Conservation (phyloP, 2,113 vertebrate genomes). For the Tetrax tetrax region DNA sequence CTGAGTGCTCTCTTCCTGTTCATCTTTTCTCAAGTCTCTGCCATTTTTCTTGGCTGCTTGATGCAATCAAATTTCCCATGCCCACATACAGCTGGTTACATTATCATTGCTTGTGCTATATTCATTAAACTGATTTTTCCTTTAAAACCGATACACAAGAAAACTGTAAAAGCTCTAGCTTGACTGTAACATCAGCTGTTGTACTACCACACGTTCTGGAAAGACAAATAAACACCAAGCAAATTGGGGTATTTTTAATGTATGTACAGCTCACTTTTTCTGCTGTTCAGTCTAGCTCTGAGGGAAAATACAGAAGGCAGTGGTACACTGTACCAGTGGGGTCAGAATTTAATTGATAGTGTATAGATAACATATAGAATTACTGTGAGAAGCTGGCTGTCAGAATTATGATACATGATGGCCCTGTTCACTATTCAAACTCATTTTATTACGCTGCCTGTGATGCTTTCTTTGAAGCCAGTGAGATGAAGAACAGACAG, state of each 20-base stretch:
- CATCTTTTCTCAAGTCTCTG: background rate
- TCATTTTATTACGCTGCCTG: background rate
- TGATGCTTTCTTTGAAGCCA: background rate
- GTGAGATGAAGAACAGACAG: background rate
- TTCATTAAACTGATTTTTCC: background rate
- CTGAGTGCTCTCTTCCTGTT: background rate
- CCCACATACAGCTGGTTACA: background rate
- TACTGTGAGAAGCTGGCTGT: background rate
- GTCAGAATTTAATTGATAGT: background rate
- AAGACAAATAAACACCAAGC: background rate
- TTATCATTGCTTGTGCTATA: background rate
- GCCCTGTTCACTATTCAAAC: background rate
- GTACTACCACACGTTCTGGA: background rate
- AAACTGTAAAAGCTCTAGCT: background rate
- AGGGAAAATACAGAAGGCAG: background rate
- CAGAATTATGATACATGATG: background rate
- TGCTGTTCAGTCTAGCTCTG: background rate
- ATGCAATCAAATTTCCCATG: background rate
- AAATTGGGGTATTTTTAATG: background rate
- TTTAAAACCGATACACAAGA: background rate
- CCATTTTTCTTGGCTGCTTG: background rate
- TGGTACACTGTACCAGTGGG: background rate
- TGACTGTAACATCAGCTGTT: background rate
- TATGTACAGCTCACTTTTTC: background rate
- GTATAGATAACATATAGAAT: background rate